A percentile compares a stretch with the other conserved stretches of the same genome.
Conservation (phyloP, 1,140 invertebrate species). For the Ceratina australensis region DNA sequence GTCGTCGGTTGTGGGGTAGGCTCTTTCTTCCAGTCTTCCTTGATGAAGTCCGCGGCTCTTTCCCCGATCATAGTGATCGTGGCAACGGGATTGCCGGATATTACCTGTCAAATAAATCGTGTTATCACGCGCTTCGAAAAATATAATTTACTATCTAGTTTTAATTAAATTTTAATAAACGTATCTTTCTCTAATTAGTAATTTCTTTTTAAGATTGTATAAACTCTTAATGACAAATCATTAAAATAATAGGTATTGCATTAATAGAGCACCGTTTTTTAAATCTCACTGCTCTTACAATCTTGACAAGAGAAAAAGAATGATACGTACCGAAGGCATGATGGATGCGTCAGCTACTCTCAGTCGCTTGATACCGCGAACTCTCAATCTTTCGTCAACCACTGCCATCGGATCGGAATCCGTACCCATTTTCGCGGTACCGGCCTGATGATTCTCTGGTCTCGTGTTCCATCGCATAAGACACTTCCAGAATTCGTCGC, state of each 20-base stretch:
- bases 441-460: conserved; percentile 81
- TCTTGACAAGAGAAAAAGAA: too few species aligned
- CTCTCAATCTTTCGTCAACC: conserved; percentile 76
- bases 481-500: conserved; percentile 82
- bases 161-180: too few species aligned
- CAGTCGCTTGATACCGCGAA: conserved; percentile 77
- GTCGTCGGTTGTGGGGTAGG: too few species aligned
- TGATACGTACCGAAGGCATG: conserved; percentile 69
- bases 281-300: too few species aligned
- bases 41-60: conserved; percentile 81
- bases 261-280: too few species aligned
- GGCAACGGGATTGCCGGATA: conserved; percentile 79
- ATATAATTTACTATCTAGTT: too few species aligned
- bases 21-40: conserved; percentile 60
- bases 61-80: conserved; percentile 82
- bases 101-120: conserved; percentile 52
- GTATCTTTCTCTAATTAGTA: too few species aligned
- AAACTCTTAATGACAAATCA: too few species aligned
- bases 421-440: conserved; percentile 82
- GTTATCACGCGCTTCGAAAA: too few species aligned
- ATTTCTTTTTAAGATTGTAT: too few species aligned
- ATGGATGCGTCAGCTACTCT: conserved; percentile 78
- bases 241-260: too few species aligned
- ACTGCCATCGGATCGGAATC: conserved; percentile 74
- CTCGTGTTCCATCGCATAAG: conserved; percentile 74